Evolutionary conservation across 2,113 vertebrate species (phyloP).

Genomic region (Mola mola): DNA sequence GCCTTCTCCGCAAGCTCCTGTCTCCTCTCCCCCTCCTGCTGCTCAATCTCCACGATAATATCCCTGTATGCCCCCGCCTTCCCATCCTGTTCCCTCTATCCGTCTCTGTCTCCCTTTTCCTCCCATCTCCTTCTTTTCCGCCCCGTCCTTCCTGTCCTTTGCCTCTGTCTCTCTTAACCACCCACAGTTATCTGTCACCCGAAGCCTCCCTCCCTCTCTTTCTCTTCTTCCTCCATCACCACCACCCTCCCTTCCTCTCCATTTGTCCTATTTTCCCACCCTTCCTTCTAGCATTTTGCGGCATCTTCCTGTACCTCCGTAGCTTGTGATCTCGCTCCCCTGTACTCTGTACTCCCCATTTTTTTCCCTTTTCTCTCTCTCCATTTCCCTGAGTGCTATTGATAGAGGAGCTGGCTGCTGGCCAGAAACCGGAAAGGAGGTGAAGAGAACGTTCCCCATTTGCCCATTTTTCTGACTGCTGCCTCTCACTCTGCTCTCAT

Average conservation of each 20-base stretch:
- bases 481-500: slow-evolving; percentile 22
- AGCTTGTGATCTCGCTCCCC: slow-evolving; percentile 24
- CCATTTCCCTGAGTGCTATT: slow-evolving; percentile 72
- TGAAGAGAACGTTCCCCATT: slow-evolving; percentile 49
- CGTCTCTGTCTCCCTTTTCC: slow-evolving; percentile 30
- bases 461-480: slow-evolving; percentile 38
- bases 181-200: slow-evolving; percentile 11
- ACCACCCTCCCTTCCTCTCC: no score
- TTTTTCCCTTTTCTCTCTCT: slow-evolving; percentile 29
- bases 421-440: slow-evolving; percentile 55
- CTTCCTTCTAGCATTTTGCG: background rate
- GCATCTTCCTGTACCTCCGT: slow-evolving; percentile 28
- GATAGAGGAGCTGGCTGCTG: slow-evolving; percentile 71
- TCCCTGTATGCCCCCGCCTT: slow-evolving; percentile 28
- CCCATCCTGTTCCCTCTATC: slow-evolving; percentile 27
- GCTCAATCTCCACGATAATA: slow-evolving; percentile 54
- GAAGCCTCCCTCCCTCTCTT: slow-evolving; percentile 15
- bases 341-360: slow-evolving; percentile 11
- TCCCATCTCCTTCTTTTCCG: slow-evolving; percentile 32
- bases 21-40: slow-evolving; percentile 43
- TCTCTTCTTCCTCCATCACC: no score
- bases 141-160: slow-evolving; percentile 57
- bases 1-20: slow-evolving; percentile 48
- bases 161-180: slow-evolving; percentile 45
- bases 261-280: background rate